Conservation (phyloP, 2,797 vertebrate species). For the Alfaro cultratus region DNA sequence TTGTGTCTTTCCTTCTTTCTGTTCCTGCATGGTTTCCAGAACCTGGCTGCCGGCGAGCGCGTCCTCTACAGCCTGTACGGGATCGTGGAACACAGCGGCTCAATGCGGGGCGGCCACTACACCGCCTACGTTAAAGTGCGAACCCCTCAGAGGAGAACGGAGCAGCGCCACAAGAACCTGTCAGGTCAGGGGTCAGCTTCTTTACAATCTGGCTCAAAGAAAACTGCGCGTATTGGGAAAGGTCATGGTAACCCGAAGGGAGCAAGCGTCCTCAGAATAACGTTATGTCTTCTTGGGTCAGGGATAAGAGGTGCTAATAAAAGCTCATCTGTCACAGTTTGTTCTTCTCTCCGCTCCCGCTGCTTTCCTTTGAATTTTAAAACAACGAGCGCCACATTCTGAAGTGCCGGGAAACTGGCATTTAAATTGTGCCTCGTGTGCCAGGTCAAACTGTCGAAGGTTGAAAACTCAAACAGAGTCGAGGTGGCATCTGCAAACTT, state of each 20-base stretch:
- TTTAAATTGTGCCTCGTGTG: neutral
- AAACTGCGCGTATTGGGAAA: conserved; percentile 21
- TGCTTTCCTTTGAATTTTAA: neutral
- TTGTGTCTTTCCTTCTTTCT: neutral
- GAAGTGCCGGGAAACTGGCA: neutral
- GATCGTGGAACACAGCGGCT: conserved; percentile 95
- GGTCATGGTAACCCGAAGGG: conserved; percentile 12
- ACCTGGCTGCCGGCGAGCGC: conserved; percentile 82
- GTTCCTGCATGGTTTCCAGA: conserved; percentile 50
- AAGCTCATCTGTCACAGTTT: conserved; percentile 4
- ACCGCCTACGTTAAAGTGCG: conserved; percentile 95
- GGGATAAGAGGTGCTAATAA: neutral
- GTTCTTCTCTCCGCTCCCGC: neutral
- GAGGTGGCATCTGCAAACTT: neutral
- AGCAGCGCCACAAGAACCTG: conserved; percentile 84
- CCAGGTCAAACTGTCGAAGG: neutral
- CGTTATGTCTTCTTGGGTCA: neutral
- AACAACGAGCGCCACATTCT: neutral
- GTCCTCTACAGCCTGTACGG: conserved; percentile 94
- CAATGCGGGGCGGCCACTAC: conserved; percentile 96
- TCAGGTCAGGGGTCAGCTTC: conserved; percentile 76
- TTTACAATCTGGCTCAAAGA: conserved; percentile 22
- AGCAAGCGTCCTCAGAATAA: conserved; percentile 16
- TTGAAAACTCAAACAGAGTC: neutral
- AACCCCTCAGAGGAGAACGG: conserved; percentile 82